phyloP scores from a whole-genome alignment of 2,113 vertebrate species.

The Platycercus adscitus region DNA sequence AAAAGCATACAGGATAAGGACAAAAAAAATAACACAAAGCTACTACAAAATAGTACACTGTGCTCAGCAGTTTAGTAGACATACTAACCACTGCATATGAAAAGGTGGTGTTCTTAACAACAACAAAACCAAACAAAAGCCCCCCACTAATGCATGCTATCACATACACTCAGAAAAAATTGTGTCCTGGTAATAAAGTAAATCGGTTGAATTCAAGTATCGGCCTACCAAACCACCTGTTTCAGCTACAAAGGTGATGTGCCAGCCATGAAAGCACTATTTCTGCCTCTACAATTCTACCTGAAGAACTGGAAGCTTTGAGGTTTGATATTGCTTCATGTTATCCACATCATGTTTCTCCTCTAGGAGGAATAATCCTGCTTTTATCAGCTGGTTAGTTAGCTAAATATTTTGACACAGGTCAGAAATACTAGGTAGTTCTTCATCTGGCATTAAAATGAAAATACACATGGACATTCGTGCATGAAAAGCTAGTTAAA shows the following conservation, averaged over 20 bases:
- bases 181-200: neutral
- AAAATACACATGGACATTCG: neutral
- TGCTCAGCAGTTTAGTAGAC: neutral
- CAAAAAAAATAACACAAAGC: neutral
- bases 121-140: neutral
- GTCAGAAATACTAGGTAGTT: neutral
- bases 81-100: neutral
- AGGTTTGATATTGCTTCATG: neutral
- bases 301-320: neutral
- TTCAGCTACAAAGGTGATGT: neutral
- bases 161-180: neutral
- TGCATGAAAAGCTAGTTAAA: neutral
- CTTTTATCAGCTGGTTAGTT: neutral
- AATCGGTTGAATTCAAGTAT: neutral
- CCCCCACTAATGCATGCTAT: accelerated
- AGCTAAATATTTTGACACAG: neutral
- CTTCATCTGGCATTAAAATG: neutral
- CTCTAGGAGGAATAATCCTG: neutral
- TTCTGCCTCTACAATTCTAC: neutral
- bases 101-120: neutral
- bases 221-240: neutral
- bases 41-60: neutral
- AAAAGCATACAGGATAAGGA: neutral
- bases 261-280: neutral
- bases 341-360: neutral